Evolutionary conservation across 1,140 invertebrate species (phyloP).

Genomic region (Daktulosphaira vitifoliae): DNA sequence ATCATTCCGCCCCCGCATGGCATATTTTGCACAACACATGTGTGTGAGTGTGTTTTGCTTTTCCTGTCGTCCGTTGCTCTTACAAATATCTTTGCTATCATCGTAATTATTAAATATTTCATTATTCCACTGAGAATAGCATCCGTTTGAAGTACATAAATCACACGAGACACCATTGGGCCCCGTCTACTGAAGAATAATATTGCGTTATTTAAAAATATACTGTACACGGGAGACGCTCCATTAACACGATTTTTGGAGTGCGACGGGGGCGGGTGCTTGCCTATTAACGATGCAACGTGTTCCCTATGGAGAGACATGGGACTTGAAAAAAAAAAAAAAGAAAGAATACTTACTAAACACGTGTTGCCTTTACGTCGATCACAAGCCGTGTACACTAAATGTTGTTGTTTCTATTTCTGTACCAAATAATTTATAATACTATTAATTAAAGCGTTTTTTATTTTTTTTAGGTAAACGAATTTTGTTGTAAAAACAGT

Average conservation of each 20-base stretch:
- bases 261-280: not conserved
- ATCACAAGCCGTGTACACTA: not conserved
- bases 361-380: not conserved
- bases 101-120: too few relatives aligned
- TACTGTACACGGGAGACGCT: not conserved
- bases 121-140: not conserved
- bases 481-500: too few relatives aligned
- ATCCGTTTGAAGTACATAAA: conserved; percentile 12
- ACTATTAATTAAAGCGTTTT: too few relatives aligned
- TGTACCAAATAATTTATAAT: not conserved
- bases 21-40: not conserved
- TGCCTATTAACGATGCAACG: conserved; percentile 26
- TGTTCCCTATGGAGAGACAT: not conserved
- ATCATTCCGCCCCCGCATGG: too few relatives aligned
- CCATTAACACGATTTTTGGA: conserved; percentile 28
- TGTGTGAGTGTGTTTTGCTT: not conserved
- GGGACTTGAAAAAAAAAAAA: not conserved
- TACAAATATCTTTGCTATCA: too few relatives aligned
- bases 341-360: conserved; percentile 21
- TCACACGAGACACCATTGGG: not conserved
- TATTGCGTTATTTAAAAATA: conserved; percentile 26
- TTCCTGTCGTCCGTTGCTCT: not conserved
- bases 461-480: conserved; percentile 20
- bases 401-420: not conserved
- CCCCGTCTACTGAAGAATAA: conserved; percentile 28